Conservation (phyloP, 2,113 vertebrate genomes). For the Podiceps cristatus region DNA sequence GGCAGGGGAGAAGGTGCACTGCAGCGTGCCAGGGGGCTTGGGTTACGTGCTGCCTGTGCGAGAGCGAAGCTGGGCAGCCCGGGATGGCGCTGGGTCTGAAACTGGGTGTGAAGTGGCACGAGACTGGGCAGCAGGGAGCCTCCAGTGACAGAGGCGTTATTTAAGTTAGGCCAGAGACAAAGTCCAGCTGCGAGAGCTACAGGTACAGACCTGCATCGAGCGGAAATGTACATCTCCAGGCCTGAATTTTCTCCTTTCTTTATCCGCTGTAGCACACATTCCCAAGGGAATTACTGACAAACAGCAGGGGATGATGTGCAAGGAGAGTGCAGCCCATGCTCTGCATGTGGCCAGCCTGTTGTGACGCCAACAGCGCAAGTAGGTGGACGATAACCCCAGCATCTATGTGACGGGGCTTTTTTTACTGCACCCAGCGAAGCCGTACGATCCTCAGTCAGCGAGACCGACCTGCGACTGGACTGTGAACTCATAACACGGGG, state of each 20-base stretch:
- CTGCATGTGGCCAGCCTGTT: neutral
- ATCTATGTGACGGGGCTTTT: rapidly evolving
- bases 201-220: neutral
- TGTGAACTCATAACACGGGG: neutral
- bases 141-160: neutral
- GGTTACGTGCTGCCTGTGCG: neutral
- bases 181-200: neutral
- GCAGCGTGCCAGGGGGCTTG: neutral
- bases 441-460: rapidly evolving
- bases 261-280: neutral
- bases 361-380: neutral
- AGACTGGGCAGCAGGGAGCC: neutral
- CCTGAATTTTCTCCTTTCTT: neutral
- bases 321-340: neutral
- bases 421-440: rapidly evolving
- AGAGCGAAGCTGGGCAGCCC: neutral
- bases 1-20: neutral
- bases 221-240: neutral
- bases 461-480: neutral
- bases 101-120: neutral
- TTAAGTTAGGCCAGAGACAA: neutral
- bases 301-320: neutral
- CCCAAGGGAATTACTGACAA: slow-evolving; percentile 30
- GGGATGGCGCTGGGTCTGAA: neutral
- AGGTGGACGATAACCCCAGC: neutral